Percentiles rank a stretch among this genome's conserved stretches.
These are phyloP conservation scores for Halcyon senegalensis DNA, from an alignment of 2,113 vertebrate species.

Conservation along the genomic window DNA sequence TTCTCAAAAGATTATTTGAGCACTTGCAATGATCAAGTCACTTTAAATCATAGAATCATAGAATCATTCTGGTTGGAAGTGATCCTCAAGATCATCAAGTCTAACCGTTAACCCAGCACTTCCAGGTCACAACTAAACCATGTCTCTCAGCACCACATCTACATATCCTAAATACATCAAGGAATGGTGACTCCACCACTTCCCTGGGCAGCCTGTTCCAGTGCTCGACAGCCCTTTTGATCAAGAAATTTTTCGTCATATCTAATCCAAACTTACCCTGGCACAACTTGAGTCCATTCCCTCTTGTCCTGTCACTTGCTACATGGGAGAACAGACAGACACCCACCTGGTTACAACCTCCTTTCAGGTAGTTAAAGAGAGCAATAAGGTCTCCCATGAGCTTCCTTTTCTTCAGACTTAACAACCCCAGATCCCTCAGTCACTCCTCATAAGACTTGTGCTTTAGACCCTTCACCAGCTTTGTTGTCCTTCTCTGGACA, in stretches of 20 bases:
- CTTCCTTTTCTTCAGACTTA: too few relatives aligned
- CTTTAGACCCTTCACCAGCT: too few relatives aligned
- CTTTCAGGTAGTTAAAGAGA: not conserved
- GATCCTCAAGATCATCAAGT: not conserved
- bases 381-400: too few relatives aligned
- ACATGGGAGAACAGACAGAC: not conserved
- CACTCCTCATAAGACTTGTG: too few relatives aligned
- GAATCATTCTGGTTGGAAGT: not conserved
- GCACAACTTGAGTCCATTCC: not conserved
- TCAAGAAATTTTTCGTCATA: not conserved
- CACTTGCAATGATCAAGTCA: not conserved
- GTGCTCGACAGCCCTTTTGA: not conserved
- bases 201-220: not conserved
- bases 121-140: not conserved
- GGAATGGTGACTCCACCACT: not conserved
- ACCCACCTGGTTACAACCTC: not conserved
- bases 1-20: not conserved
- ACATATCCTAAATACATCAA: not conserved
- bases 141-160: not conserved
- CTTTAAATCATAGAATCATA: not conserved
- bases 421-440: too few relatives aligned
- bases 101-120: not conserved
- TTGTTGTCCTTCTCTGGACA: too few relatives aligned
- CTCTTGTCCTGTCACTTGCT: not conserved
- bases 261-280: not conserved